Conservation (phyloP, 2,888 invertebrate genomes). For the Dusona sp. region DNA sequence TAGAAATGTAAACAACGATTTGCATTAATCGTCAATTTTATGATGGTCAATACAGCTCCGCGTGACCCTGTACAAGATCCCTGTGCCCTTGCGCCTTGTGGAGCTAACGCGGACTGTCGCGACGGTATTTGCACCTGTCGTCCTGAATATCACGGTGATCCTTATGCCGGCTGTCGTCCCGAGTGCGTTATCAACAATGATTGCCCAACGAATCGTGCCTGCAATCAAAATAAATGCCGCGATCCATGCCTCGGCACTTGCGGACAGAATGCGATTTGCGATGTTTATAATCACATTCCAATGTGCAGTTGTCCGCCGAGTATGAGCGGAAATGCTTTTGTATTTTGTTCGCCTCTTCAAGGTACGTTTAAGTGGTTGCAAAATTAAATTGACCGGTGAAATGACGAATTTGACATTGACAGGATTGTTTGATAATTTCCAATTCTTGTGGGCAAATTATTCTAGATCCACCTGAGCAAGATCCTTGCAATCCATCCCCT, state of each 20-base stretch:
- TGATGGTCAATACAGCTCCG: slow-evolving; percentile 22
- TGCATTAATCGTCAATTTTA: neutral
- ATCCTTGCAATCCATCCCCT: slow-evolving; percentile 84
- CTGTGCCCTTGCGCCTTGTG: slow-evolving; percentile 91
- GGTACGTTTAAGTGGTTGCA: slow-evolving; percentile 7
- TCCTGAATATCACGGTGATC: slow-evolving; percentile 90
- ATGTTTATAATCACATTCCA: slow-evolving; percentile 86
- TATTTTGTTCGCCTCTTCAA: slow-evolving; percentile 85
- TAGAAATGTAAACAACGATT: neutral
- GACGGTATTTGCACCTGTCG: slow-evolving; percentile 90
- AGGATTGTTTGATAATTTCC: neutral
- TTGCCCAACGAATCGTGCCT: slow-evolving; percentile 90
- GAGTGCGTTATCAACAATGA: slow-evolving; percentile 92
- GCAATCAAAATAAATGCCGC: slow-evolving; percentile 91
- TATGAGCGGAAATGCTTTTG: slow-evolving; percentile 91
- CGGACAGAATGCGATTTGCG: slow-evolving; percentile 89
- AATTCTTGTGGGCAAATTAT: slow-evolving; percentile 18
- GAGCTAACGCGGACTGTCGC: slow-evolving; percentile 91
- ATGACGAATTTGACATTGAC: neutral
- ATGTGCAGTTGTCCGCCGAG: slow-evolving; percentile 88
- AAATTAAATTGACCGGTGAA: too few relatives aligned
- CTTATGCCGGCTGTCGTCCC: slow-evolving; percentile 90
- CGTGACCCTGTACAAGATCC: slow-evolving; percentile 83
- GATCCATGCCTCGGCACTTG: slow-evolving; percentile 92
- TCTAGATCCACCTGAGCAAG: slow-evolving; percentile 53